phyloP scores from a whole-genome alignment of 2,797 vertebrate genomes.

The Enteromius thamalakanensis region DNA sequence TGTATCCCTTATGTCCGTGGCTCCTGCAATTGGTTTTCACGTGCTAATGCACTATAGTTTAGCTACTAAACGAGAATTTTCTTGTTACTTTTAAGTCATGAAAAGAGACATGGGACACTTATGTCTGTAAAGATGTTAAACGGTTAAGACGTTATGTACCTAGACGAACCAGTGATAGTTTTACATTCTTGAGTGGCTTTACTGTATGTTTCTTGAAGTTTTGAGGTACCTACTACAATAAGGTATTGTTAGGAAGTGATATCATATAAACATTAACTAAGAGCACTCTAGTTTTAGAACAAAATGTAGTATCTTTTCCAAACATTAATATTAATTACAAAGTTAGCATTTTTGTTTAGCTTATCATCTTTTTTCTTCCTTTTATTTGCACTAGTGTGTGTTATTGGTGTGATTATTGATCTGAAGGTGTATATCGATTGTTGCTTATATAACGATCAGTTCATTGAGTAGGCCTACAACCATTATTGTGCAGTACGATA shows the following conservation, averaged over 20 bases:
- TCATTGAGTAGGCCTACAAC: neutral
- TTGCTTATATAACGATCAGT: constrained; percentile 1
- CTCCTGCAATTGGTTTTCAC: constrained; percentile 3
- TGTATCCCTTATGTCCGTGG: neutral
- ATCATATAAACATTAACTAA: constrained; percentile 11
- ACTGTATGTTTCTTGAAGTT: neutral
- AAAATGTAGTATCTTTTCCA: neutral
- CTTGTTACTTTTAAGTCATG: neutral
- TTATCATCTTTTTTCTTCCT: neutral
- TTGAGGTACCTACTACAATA: neutral
- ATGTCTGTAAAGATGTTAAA: neutral
- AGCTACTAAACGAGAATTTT: neutral
- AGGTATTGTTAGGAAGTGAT: neutral
- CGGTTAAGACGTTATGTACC: neutral
- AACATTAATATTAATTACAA: neutral
- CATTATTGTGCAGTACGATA: neutral
- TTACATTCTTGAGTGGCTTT: neutral
- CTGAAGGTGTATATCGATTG: neutral
- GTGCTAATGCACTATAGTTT: constrained; percentile 1
- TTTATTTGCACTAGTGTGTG: neutral
- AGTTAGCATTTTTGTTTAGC: neutral
- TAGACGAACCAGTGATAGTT: neutral
- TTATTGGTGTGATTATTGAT: constrained; percentile 10
- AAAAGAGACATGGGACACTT: neutral
- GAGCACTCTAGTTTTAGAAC: neutral